These are phyloP conservation scores for Silurus meridionalis DNA, from an alignment of 2,113 vertebrate genomes.

Conservation along the genomic window DNA sequence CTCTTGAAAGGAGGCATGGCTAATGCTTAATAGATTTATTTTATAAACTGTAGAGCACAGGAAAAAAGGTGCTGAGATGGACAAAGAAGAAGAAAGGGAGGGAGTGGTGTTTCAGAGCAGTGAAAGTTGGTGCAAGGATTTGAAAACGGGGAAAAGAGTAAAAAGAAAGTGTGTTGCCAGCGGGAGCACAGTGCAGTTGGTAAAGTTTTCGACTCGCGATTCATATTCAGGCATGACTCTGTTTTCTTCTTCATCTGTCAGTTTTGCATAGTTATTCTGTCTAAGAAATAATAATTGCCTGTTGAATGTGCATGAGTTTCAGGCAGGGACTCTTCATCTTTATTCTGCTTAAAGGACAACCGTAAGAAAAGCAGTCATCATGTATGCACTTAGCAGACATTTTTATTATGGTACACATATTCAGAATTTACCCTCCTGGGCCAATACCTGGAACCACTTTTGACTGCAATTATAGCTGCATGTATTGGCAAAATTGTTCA, in stretches of 20 bases:
- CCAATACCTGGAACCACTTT: not conserved
- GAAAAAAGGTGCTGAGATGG: not conserved
- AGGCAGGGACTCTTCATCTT: not conserved
- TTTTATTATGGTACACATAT: not conserved
- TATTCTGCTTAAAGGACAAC: not conserved
- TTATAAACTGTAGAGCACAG: not conserved
- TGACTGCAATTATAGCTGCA: not conserved
- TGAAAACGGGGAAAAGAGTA: not conserved
- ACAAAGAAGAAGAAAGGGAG: not conserved
- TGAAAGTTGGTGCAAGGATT: not conserved
- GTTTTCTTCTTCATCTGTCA: not conserved
- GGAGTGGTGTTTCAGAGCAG: not conserved
- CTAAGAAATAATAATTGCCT: not conserved
- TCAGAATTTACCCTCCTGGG: not conserved
- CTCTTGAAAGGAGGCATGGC: not conserved
- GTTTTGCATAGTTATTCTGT: conserved; percentile 36
- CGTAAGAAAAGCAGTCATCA: not conserved
- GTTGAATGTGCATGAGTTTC: not conserved
- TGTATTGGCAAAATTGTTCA: not conserved
- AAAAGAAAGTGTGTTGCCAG: not conserved
- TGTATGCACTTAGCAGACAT: not conserved
- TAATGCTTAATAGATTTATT: conserved; percentile 26
- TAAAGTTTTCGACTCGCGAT: not conserved
- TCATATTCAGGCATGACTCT: conserved; percentile 29
- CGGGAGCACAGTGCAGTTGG: not conserved